Conservation (phyloP, 2,888 invertebrate species). For the Trissolcus brochymenae region DNA sequence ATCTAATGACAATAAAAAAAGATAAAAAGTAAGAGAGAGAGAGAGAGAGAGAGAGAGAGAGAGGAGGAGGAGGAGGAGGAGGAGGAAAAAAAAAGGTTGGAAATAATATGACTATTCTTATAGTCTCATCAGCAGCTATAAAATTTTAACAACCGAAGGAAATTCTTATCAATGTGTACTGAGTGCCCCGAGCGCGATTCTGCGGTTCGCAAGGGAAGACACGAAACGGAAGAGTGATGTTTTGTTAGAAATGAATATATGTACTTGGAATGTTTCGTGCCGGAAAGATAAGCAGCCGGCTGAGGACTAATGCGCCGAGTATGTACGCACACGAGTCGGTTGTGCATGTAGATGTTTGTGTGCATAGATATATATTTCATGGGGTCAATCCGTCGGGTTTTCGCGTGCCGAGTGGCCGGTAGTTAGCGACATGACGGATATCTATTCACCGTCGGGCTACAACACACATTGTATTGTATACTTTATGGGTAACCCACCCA, state of each 20-base stretch:
- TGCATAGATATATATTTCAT: slow-evolving; percentile 58
- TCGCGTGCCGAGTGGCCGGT: slow-evolving; percentile 65
- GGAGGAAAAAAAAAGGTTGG: no score
- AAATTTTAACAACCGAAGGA: slow-evolving; percentile 39
- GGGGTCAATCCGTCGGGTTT: slow-evolving; percentile 68
- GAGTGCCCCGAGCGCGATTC: slow-evolving; percentile 20
- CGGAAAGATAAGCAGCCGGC: slow-evolving; percentile 43
- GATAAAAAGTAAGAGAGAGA: background rate
- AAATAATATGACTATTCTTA: no score
- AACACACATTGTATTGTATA: no score
- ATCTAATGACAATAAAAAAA: background rate
- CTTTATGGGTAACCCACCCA: no score
- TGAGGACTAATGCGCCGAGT: slow-evolving; percentile 37
- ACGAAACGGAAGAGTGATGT: slow-evolving; percentile 53
- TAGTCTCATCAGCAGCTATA: slow-evolving; percentile 33
- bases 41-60: no score
- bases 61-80: no score
- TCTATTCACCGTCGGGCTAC: slow-evolving; percentile 52
- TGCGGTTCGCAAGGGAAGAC: slow-evolving; percentile 35
- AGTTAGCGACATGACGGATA: slow-evolving; percentile 68
- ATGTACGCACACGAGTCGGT: slow-evolving; percentile 27
- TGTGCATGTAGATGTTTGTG: slow-evolving; percentile 6
- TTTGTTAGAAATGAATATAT: slow-evolving; percentile 50
- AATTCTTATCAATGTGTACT: slow-evolving; percentile 38
- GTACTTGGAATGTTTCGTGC: slow-evolving; percentile 51